phyloP scores from a whole-genome alignment of 1,140 invertebrate species.

The Cataglyphis hispanica region DNA sequence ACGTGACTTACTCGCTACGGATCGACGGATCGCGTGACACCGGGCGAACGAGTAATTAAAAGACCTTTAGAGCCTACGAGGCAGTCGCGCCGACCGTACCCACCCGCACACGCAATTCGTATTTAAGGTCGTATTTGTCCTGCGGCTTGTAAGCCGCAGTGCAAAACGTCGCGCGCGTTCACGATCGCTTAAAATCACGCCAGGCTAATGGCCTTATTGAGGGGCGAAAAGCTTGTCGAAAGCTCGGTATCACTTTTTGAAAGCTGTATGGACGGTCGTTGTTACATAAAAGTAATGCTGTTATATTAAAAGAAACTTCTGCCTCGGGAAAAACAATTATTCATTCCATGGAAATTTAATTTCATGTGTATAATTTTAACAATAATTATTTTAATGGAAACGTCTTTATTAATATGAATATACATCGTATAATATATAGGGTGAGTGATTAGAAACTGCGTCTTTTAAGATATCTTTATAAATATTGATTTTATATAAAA shows the following conservation, averaged over 20 bases:
- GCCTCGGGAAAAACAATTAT: background rate
- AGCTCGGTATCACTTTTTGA: slow-evolving; percentile 32
- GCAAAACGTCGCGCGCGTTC: slow-evolving; percentile 49
- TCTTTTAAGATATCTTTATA: no score
- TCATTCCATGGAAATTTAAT: background rate
- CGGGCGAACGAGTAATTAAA: slow-evolving; percentile 65
- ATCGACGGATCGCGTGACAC: slow-evolving; percentile 67
- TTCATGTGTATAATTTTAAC: background rate
- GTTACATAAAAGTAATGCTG: background rate
- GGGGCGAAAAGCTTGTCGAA: slow-evolving; percentile 26
- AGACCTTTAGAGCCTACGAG: slow-evolving; percentile 62
- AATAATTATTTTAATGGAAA: background rate
- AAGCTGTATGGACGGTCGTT: slow-evolving; percentile 21
- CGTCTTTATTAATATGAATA: no score
- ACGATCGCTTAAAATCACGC: slow-evolving; percentile 51
- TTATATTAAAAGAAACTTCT: background rate
- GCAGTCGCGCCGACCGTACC: slow-evolving; percentile 14
- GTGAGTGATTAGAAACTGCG: no score
- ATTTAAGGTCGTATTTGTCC: slow-evolving; percentile 59
- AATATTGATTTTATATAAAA: no score
- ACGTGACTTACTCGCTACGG: slow-evolving; percentile 57
- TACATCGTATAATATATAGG: no score
- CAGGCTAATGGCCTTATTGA: slow-evolving; percentile 41
- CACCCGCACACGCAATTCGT: slow-evolving; percentile 49
- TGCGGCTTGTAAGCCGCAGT: slow-evolving; percentile 36